Base-by-base conservation (phyloP, 2,113 vertebrate genomes). In the chimpanzee (Pan troglodytes) region DNA sequence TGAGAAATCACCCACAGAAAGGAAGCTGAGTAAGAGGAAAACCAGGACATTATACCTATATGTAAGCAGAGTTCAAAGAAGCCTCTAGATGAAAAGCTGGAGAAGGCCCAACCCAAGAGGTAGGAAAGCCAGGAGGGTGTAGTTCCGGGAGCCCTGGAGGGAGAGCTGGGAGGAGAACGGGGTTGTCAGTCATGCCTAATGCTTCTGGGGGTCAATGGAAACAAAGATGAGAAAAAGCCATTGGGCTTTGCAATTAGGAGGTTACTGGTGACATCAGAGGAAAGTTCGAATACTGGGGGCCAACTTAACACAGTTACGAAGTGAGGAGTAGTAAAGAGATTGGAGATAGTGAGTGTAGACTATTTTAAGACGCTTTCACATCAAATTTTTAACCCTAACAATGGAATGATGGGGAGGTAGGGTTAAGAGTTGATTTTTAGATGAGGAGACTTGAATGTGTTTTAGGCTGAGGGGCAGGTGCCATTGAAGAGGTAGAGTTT, bases 361-460 rank as follows among this genome's bases (percentile, higher is more conserved):
- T 81, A 72, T 76, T 91, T 95, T 94, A 80, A 92, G 84, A 96
- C 8, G 4, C 55, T 55, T 92, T 76, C 25, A 48, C 61, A 81
- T 94, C 80, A 40, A n/a, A 88, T 93, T 94, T 93, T 57, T 90
- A 90, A 61, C 94, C 52, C 64, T 73, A 59, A 81, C 81, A 85
- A 72, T 45, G 40, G 84, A 91, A 93, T 45, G 79, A 92, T 94
- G 84, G 88, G 90, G 38, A 72, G 59, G 76, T 16, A 80, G 55
- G 25, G 75, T 12, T 43, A 79, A 48, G 81, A 93, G 88, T 72
- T 92, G 73, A 68, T 73, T 84, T 93, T 92, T 64, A 83, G 88
- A 38, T 50, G 14, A 35, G 50, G 88, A 76, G 81, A 88, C 18
- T 4, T 61, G 43, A 67, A 45, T 27, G 45, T 68, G 79, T 72